Conservation (phyloP, 2,888 invertebrate genomes). For the Torymus tubicola region DNA sequence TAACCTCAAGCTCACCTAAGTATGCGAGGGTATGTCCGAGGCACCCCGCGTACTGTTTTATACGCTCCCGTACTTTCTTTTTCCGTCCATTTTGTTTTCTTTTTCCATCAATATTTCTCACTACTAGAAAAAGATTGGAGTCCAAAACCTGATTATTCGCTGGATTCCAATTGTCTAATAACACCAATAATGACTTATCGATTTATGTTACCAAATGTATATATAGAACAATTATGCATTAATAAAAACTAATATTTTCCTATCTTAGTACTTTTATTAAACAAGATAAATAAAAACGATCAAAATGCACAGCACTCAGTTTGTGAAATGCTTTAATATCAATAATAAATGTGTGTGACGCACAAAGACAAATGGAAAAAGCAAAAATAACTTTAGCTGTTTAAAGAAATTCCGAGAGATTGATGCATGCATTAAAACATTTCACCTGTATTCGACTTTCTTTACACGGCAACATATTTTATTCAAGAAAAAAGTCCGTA, state of each 20-base stretch:
- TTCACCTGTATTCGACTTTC: no score
- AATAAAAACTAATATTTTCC: no score
- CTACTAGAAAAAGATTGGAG: constrained; percentile 1
- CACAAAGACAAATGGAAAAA: no score
- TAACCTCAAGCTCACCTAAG: constrained; percentile 33
- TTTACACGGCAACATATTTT: neutral
- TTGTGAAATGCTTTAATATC: no score
- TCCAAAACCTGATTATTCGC: constrained; percentile 23
- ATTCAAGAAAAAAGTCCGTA: neutral
- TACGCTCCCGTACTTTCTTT: neutral
- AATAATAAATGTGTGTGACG: no score
- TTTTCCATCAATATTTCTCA: constrained; percentile 37
- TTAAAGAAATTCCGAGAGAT: no score
- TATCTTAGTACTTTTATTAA: no score
- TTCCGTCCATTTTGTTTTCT: neutral
- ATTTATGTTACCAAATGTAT: neutral
- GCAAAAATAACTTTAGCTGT: no score
- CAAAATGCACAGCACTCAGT: no score
- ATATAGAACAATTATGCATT: neutral
- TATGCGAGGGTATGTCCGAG: constrained; percentile 40
- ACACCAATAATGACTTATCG: no score
- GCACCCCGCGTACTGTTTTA: neutral
- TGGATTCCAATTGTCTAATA: neutral
- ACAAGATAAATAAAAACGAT: no score
- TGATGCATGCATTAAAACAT: no score